These are phyloP conservation scores for Drosophila leonis DNA, from an alignment of 2,888 invertebrate species.

Conservation along the genomic window DNA sequence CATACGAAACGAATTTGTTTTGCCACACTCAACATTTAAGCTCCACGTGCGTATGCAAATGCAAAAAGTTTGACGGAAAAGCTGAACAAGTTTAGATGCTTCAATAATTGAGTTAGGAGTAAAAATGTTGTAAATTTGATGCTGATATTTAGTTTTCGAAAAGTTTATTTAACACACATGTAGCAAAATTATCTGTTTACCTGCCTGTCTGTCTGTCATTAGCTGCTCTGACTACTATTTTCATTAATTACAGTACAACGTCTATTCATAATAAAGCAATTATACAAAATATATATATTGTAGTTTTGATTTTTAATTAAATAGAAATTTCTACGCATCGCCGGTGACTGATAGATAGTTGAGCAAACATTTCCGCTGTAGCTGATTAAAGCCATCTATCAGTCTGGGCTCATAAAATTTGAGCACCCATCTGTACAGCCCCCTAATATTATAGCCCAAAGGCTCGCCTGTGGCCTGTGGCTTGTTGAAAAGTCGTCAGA, in stretches of 20 bases:
- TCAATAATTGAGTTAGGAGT: neutral
- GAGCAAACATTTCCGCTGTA: conserved; percentile 27
- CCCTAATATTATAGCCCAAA: conserved; percentile 28
- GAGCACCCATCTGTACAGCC: conserved; percentile 57
- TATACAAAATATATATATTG: neutral
- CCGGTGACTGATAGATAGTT: conserved; percentile 1
- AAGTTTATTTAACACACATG: neutral
- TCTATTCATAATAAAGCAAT: neutral
- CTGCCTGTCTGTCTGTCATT: neutral
- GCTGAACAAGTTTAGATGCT: neutral
- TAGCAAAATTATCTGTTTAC: neutral
- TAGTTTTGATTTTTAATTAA: neutral
- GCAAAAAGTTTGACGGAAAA: neutral
- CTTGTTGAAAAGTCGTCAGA: conserved; percentile 10
- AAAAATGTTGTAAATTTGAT: neutral
- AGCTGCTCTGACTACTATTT: neutral
- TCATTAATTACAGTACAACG: neutral
- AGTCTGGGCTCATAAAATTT: conserved; percentile 62
- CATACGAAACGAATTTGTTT: conserved; percentile 4
- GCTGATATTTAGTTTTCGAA: neutral
- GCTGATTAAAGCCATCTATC: conserved; percentile 55
- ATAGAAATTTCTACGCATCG: neutral
- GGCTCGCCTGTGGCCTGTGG: neutral
- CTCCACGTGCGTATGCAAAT: conserved; percentile 1
- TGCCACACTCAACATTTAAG: conserved; percentile 6